Conservation (phyloP, 2,888 invertebrate genomes). For the Noctua comes region DNA sequence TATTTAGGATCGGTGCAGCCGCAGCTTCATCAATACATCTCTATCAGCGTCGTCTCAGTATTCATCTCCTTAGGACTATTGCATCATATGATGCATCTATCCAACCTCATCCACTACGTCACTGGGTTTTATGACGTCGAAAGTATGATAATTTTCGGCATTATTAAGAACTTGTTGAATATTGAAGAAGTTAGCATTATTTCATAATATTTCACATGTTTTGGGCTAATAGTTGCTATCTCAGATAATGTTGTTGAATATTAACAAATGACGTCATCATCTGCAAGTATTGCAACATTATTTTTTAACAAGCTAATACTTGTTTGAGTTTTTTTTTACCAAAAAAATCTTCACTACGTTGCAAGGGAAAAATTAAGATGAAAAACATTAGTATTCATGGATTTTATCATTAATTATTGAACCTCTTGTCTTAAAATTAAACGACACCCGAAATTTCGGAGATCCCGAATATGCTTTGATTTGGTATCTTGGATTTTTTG, state of each 20-base stretch:
- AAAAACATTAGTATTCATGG: background rate
- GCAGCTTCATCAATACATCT: background rate
- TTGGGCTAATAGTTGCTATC: background rate
- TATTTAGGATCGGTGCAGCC: background rate
- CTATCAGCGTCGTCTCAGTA: background rate
- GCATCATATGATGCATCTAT: background rate
- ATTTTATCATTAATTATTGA: background rate
- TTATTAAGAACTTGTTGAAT: background rate
- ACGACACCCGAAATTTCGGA: background rate
- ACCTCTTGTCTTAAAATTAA: background rate
- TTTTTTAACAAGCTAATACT: background rate
- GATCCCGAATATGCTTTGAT: background rate
- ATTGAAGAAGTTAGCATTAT: background rate
- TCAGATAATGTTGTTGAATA: conserved; percentile 5
- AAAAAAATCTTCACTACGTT: background rate
- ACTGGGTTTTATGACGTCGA: background rate
- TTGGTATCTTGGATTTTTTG: background rate
- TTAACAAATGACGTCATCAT: conserved; percentile 32
- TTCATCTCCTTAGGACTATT: background rate
- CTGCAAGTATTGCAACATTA: conserved; percentile 28
- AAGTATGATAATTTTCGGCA: background rate
- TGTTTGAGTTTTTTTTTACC: background rate
- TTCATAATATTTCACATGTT: conserved; percentile 29
- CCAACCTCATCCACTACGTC: background rate
- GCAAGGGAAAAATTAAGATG: background rate